A percentile compares a stretch with the other conserved stretches of the same genome.
phyloP scores from a whole-genome alignment of 2,888 invertebrate species.

The Ectemnius cavifrons region DNA sequence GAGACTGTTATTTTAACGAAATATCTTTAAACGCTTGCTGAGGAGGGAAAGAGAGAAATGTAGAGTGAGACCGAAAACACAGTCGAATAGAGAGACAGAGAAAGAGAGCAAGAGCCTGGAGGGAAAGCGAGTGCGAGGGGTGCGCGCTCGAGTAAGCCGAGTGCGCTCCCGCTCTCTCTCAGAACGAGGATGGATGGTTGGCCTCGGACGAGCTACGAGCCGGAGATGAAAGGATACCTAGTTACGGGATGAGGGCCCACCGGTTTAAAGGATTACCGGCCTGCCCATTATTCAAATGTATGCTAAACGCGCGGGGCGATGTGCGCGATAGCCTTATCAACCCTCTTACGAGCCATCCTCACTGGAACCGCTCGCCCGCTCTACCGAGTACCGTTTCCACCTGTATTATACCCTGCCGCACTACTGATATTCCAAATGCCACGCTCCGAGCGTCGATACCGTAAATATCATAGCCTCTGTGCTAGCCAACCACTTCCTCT shows the following conservation, averaged over 20 bases:
- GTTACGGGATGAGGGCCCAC: constrained; percentile 75
- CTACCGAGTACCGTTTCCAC: constrained; percentile 31
- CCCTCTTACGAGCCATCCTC: constrained; percentile 67
- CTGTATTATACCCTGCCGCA: constrained; percentile 57
- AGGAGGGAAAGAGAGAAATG: constrained; percentile 45
- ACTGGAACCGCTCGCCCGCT: constrained; percentile 24
- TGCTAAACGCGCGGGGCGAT: constrained; percentile 75
- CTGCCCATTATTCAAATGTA: constrained; percentile 78
- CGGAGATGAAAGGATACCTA: constrained; percentile 78
- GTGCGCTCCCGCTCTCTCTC: constrained; percentile 26
- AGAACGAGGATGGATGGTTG: constrained; percentile 48
- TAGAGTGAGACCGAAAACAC: constrained; percentile 47
- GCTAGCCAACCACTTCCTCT: not conserved
- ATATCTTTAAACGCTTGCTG: constrained; percentile 76
- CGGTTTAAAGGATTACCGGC: constrained; percentile 78
- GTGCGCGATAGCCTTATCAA: constrained; percentile 77
- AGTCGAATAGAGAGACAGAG: constrained; percentile 38
- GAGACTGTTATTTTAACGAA: constrained; percentile 78
- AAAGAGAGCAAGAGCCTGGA: constrained; percentile 44
- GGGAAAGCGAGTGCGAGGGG: constrained; percentile 33
- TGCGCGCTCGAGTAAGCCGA: constrained; percentile 15
- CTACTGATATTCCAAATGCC: constrained; percentile 29
- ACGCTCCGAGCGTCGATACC: constrained; percentile 35
- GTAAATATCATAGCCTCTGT: constrained; percentile 16
- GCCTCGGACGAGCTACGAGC: constrained; percentile 63